Conservation (phyloP, 1,140 invertebrate genomes). For the Leptinotarsa undecemlineata region DNA sequence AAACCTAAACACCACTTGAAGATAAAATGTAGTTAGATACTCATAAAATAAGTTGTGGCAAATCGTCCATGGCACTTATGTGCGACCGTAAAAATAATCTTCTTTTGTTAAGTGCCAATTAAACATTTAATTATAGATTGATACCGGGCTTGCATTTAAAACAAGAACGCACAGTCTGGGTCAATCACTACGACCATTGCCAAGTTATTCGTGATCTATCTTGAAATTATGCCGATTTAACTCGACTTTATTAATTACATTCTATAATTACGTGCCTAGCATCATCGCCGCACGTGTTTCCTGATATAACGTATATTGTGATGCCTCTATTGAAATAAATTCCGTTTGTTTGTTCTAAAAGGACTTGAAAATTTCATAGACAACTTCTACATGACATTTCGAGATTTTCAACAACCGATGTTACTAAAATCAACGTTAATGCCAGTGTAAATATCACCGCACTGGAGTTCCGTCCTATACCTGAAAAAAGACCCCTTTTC, state of each 20-base stretch:
- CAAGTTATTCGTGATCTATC: slow-evolving; percentile 39
- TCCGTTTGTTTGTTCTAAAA: no score
- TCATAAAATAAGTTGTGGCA: slow-evolving; percentile 12
- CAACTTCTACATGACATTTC: no score
- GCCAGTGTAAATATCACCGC: no score
- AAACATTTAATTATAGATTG: slow-evolving; percentile 41
- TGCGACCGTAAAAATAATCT: slow-evolving; percentile 3
- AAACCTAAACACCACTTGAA: neutral
- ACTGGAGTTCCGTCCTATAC: no score
- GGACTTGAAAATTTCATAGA: no score
- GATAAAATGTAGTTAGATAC: neutral
- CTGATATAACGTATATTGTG: neutral
- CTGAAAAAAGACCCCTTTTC: no score
- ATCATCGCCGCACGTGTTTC: neutral
- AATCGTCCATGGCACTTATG: neutral
- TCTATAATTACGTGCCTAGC: slow-evolving; percentile 18
- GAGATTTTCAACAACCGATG: no score
- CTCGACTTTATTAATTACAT: slow-evolving; percentile 20
- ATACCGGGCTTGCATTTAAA: slow-evolving; percentile 34
- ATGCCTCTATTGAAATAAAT: no score
- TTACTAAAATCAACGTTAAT: no score
- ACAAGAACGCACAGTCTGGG: slow-evolving; percentile 35
- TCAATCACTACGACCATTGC: slow-evolving; percentile 39
- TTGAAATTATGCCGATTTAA: slow-evolving; percentile 26
- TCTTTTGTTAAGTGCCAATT: slow-evolving; percentile 34